A percentile compares a stretch with the other conserved stretches of the same genome.
Evolutionary conservation across 1,140 invertebrate species (phyloP).

Genomic region (Drosophila pandora): DNA sequence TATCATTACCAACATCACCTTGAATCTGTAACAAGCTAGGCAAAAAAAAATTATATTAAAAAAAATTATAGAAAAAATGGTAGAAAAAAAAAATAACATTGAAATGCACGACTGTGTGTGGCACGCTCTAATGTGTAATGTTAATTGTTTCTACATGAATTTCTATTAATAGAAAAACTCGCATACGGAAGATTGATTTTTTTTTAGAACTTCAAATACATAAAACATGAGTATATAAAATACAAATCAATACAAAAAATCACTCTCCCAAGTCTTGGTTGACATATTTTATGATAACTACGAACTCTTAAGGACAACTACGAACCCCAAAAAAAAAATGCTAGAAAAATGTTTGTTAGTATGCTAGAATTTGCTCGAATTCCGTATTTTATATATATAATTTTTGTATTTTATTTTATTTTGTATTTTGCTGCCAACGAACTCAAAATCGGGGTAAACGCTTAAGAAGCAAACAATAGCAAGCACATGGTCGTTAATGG

Average conservation of each 20-base stretch:
- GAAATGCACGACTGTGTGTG: conserved; percentile 39
- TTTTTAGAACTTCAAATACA: conserved; percentile 28
- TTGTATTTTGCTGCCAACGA: conserved; percentile 47
- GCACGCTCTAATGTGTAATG: conserved; percentile 56
- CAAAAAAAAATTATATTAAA: conserved; percentile 9
- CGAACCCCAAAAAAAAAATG: too few species aligned
- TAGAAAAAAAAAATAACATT: conserved; percentile 23
- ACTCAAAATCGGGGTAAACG: conserved; percentile 57
- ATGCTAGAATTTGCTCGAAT: conserved; percentile 39
- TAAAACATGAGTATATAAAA: conserved; percentile 37
- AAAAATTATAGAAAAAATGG: neutral
- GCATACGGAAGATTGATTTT: conserved; percentile 59
- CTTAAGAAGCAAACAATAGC: conserved; percentile 16
- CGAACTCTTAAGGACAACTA: conserved; percentile 73
- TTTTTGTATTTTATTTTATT: conserved; percentile 3
- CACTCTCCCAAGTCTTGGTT: conserved; percentile 13
- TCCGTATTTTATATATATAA: conserved; percentile 25
- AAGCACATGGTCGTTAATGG: conserved; percentile 39
- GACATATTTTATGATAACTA: conserved; percentile 69
- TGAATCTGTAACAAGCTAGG: conserved; percentile 66
- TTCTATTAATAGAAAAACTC: conserved; percentile 60
- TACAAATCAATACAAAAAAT: neutral
- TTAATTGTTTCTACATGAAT: conserved; percentile 59
- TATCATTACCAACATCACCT: conserved; percentile 44
- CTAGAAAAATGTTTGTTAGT: conserved; percentile 38